These are phyloP conservation scores for Mustelus asterias DNA, from an alignment of 2,113 vertebrate species.

Conservation along the genomic window DNA sequence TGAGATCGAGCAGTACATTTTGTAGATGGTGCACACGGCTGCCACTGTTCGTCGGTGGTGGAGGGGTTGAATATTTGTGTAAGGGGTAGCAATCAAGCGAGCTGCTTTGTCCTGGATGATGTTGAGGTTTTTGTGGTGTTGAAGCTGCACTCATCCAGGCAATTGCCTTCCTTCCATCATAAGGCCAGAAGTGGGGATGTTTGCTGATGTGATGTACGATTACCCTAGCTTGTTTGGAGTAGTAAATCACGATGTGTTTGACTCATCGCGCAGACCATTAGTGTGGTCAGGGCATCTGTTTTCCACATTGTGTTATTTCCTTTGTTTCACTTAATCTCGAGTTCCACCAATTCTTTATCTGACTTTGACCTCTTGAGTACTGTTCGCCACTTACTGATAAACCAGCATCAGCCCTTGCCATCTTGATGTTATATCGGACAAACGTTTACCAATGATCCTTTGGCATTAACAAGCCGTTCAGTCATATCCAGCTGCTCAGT, in stretches of 20 bases:
- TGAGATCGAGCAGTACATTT: no score
- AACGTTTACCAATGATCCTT: neutral
- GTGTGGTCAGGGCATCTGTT: neutral
- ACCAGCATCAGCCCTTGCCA: neutral
- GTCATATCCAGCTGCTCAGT: neutral
- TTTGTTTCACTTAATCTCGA: neutral
- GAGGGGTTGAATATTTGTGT: no score
- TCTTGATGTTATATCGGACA: neutral
- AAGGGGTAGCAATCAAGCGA: no score
- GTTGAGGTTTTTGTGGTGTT: no score
- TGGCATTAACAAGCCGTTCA: neutral
- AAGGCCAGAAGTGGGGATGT: no score
- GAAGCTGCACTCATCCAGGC: no score
- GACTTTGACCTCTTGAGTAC: neutral
- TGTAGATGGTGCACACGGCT: no score
- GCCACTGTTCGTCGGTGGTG: no score
- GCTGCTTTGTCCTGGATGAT: no score
- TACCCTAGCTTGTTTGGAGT: neutral
- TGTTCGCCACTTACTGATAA: neutral
- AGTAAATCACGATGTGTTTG: neutral
- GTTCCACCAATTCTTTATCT: neutral
- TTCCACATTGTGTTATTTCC: neutral
- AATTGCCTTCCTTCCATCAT: no score
- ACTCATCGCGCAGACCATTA: neutral
- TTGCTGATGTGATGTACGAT: neutral